Evolutionary conservation across 2,888 invertebrate species (phyloP).

Genomic region (Nyleta sp.): DNA sequence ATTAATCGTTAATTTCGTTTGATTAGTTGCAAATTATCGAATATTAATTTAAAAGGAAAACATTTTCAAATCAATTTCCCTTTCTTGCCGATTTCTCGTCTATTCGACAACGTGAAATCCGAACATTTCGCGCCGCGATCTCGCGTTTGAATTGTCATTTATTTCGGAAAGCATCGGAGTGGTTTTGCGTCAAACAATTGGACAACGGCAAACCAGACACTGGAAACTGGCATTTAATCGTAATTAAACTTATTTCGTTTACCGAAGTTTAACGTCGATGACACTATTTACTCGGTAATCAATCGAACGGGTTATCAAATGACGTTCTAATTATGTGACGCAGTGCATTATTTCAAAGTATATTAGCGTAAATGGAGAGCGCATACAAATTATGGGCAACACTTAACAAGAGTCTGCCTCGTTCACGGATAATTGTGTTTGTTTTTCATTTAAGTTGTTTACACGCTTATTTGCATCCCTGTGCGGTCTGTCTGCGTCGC

Average conservation of each 20-base stretch:
- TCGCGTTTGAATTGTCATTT: slow-evolving; percentile 9
- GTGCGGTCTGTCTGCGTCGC: slow-evolving; percentile 16
- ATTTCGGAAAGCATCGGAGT: slow-evolving; percentile 1
- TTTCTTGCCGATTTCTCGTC: too few species aligned
- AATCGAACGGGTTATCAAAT: slow-evolving; percentile 29
- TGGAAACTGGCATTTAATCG: slow-evolving; percentile 13
- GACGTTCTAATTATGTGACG: slow-evolving; percentile 23
- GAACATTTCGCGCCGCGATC: too few species aligned
- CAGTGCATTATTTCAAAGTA: slow-evolving; percentile 40
- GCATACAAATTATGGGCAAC: slow-evolving; percentile 33
- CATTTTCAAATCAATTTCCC: too few species aligned
- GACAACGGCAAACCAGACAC: background rate
- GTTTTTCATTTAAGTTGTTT: slow-evolving; percentile 79
- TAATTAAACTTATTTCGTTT: slow-evolving; percentile 29
- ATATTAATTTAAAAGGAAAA: too few species aligned
- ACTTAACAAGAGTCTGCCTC: slow-evolving; percentile 46
- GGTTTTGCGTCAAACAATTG: slow-evolving; percentile 20
- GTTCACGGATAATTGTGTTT: slow-evolving; percentile 76
- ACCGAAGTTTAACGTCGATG: slow-evolving; percentile 20
- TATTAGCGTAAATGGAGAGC: slow-evolving; percentile 49
- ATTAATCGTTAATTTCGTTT: too few species aligned
- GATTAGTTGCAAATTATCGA: too few species aligned
- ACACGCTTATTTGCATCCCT: slow-evolving; percentile 75
- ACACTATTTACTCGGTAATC: slow-evolving; percentile 31
- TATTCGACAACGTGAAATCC: too few species aligned